A percentile compares a stretch with the other conserved stretches of the same genome.
Evolutionary conservation across 2,113 vertebrate species (phyloP).

Genomic region (Hippolais icterina): DNA sequence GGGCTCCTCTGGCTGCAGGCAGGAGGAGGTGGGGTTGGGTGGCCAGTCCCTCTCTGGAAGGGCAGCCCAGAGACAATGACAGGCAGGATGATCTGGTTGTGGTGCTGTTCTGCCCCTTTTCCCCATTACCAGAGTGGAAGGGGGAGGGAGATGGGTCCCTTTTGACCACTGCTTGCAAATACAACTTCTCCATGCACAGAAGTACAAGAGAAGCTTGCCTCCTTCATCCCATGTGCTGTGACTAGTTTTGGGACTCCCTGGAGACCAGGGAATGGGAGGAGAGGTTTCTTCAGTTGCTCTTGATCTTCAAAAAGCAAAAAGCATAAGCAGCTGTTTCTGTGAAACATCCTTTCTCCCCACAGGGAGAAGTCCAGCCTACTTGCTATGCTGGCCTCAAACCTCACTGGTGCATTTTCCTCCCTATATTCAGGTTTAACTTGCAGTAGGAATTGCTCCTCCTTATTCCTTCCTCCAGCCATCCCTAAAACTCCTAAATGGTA

Average conservation of each 20-base stretch:
- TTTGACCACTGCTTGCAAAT: slow-evolving; percentile 56
- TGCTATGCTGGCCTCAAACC: not conserved
- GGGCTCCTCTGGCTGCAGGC: not conserved
- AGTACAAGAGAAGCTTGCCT: slow-evolving; percentile 31
- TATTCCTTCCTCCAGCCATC: slow-evolving; percentile 11
- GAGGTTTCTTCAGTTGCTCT: slow-evolving; percentile 3
- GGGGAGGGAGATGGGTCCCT: not conserved
- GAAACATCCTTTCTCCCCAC: not conserved
- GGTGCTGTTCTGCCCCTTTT: not conserved
- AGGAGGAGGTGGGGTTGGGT: not conserved
- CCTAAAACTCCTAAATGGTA: slow-evolving; percentile 2
- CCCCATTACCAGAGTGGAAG: not conserved
- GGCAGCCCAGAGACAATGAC: slow-evolving; percentile 53
- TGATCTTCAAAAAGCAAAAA: not conserved
- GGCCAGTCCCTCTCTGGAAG: not conserved
- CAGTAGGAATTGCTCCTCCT: slow-evolving; percentile 19
- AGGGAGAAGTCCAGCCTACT: not conserved
- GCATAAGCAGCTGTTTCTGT: not conserved
- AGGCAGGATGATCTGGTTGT: slow-evolving; percentile 19
- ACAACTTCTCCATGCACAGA: not conserved
- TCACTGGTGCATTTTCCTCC: not conserved
- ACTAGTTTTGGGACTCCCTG: slow-evolving; percentile 1
- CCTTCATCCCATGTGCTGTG: slow-evolving; percentile 46
- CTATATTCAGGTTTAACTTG: not conserved
- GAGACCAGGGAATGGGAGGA: slow-evolving; percentile 38